Conservation (phyloP, 1,140 invertebrate species). For the Cotesia glomerata region DNA sequence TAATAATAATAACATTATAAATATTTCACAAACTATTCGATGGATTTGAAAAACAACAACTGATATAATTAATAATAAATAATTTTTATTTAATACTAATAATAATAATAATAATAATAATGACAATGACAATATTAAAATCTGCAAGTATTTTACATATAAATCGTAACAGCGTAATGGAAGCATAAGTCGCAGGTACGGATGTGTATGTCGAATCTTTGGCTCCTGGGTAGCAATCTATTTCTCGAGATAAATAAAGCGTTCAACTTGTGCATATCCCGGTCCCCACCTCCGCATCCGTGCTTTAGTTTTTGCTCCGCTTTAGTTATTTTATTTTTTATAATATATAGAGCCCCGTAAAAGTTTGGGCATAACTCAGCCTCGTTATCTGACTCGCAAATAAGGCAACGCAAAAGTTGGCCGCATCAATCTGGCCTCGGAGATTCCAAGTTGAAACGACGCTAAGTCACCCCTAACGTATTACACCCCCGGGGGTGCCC, state of each 20-base stretch:
- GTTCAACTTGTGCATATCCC: constrained; percentile 6
- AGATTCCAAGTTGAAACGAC: constrained; percentile 65
- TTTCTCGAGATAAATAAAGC: constrained; percentile 31
- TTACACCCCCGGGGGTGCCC: constrained; percentile 55
- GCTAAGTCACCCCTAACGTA: constrained; percentile 62
- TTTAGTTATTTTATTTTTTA: too few relatives aligned
- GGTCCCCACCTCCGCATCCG: background rate
- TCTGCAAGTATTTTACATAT: constrained; percentile 8
- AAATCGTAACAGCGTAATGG: constrained; percentile 5
- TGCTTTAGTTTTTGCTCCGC: background rate
- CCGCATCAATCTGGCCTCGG: constrained; percentile 63
- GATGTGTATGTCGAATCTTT: constrained; percentile 2
- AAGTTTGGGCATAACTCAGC: constrained; percentile 63
- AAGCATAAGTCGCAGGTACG: constrained; percentile 29
- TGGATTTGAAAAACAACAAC: too few relatives aligned
- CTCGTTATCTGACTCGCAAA: constrained; percentile 66
- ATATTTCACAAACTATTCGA: too few relatives aligned
- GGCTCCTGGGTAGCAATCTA: constrained; percentile 11
- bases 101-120: background rate
- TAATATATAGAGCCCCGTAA: constrained; percentile 26
- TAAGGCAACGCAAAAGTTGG: constrained; percentile 64
- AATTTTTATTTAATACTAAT: background rate
- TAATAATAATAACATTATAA: too few relatives aligned
- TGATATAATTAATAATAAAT: background rate
- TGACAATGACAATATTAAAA: too few relatives aligned